Conservation (phyloP, 2,888 invertebrate genomes). For the Thereva nobilitata region DNA sequence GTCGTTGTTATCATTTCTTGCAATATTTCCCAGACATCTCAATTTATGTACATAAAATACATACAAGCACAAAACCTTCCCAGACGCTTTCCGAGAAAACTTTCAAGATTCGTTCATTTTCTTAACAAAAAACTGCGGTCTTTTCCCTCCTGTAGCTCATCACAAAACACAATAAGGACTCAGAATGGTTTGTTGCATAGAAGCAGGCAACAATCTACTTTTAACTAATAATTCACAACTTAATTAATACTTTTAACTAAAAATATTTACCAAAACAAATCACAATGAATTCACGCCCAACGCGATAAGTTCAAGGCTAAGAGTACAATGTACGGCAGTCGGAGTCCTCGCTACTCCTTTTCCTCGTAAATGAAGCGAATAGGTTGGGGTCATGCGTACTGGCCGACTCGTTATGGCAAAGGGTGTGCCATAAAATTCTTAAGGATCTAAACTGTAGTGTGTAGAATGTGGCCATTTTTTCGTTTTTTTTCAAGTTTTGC, state of each 20-base stretch:
- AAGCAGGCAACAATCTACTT: too few relatives aligned
- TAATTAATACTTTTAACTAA: not conserved
- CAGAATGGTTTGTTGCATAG: not conserved
- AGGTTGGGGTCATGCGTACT: slow-evolving; percentile 24
- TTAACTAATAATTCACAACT: too few relatives aligned
- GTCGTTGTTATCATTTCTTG: too few relatives aligned
- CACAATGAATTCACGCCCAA: slow-evolving; percentile 39
- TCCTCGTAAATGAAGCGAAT: slow-evolving; percentile 14
- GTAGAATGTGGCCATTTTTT: too few relatives aligned
- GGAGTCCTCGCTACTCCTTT: slow-evolving; percentile 20
- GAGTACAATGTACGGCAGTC: slow-evolving; percentile 20
- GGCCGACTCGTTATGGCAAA: not conserved
- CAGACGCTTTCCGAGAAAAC: too few relatives aligned
- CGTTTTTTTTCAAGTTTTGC: too few relatives aligned
- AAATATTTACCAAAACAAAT: slow-evolving; percentile 29
- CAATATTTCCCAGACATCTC: too few relatives aligned
- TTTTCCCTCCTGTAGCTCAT: not conserved
- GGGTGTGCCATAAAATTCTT: slow-evolving; percentile 24
- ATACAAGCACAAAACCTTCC: too few relatives aligned
- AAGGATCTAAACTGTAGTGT: too few relatives aligned
- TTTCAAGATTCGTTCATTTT: too few relatives aligned
- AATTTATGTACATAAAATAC: too few relatives aligned
- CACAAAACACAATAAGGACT: not conserved
- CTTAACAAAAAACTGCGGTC: too few relatives aligned
- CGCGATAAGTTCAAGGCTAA: slow-evolving; percentile 42